Conservation (phyloP, 2,888 invertebrate genomes). For the Synanthedon vespiformis region DNA sequence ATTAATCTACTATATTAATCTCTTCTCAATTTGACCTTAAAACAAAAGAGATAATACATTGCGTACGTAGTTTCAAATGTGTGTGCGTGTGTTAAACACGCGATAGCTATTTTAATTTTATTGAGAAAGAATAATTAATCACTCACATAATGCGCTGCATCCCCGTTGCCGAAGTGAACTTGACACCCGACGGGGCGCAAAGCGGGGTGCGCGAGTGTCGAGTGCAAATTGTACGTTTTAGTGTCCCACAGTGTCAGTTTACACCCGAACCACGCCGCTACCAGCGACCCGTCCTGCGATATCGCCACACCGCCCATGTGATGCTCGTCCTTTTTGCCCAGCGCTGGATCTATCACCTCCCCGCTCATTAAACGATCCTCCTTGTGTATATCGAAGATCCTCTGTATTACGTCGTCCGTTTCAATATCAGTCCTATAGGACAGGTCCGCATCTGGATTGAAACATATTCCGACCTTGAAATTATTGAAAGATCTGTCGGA, state of each 20-base stretch:
- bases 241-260: slow-evolving; percentile 62
- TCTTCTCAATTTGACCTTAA: too few relatives aligned
- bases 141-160: slow-evolving; percentile 64
- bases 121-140: not conserved
- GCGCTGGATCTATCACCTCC: slow-evolving; percentile 13
- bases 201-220: slow-evolving; percentile 53
- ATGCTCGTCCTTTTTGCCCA: slow-evolving; percentile 23
- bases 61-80: too few relatives aligned
- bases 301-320: slow-evolving; percentile 57
- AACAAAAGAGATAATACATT: too few relatives aligned
- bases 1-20: too few relatives aligned
- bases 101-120: not conserved
- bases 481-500: slow-evolving; percentile 41
- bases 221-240: slow-evolving; percentile 43
- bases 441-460: not conserved
- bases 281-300: slow-evolving; percentile 58
- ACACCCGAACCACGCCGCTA: slow-evolving; percentile 64
- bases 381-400: slow-evolving; percentile 46
- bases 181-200: slow-evolving; percentile 50
- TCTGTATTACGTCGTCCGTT: slow-evolving; percentile 34
- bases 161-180: slow-evolving; percentile 53
- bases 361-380: slow-evolving; percentile 20
- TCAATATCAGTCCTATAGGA: slow-evolving; percentile 9
- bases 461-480: slow-evolving; percentile 31
- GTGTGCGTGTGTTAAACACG: too few relatives aligned